Percentiles rank a stretch among this genome's conserved stretches.
Conservation (phyloP, 2,797 vertebrate genomes). For the Gymnothorax reevesii region DNA sequence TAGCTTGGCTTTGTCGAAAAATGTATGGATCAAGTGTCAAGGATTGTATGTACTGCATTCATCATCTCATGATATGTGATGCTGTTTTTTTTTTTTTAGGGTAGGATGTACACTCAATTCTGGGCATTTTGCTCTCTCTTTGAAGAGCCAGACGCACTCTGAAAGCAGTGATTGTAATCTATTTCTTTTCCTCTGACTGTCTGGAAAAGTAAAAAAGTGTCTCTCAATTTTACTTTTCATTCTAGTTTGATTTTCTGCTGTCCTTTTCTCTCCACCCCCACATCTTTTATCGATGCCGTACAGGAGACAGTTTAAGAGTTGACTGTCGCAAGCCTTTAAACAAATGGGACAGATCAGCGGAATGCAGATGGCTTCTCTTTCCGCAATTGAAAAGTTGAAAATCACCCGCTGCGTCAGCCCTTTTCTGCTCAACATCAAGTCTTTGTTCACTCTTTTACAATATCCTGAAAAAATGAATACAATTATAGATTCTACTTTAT, state of each 20-base stretch:
- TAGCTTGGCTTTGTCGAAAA: constrained; percentile 48
- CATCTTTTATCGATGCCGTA: constrained; percentile 54
- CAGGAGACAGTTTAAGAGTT: constrained; percentile 52
- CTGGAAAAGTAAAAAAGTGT: not conserved
- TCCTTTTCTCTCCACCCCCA: constrained; percentile 43
- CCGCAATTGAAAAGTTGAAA: constrained; percentile 72
- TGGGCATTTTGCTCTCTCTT: constrained; percentile 39
- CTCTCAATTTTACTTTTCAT: not conserved
- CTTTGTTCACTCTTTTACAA: constrained; percentile 61
- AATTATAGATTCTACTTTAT: not conserved
- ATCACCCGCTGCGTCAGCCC: constrained; percentile 66
- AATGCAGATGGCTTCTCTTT: constrained; percentile 75
- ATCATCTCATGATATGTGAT: constrained; percentile 60
- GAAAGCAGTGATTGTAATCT: not conserved
- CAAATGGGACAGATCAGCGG: constrained; percentile 73
- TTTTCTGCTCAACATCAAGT: constrained; percentile 64
- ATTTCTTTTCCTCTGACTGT: not conserved
- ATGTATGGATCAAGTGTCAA: constrained; percentile 58
- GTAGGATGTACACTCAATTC: constrained; percentile 56
- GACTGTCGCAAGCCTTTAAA: constrained; percentile 69
- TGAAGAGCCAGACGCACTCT: not conserved
- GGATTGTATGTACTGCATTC: constrained; percentile 52
- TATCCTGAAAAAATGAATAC: constrained; percentile 47
- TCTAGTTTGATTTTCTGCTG: not conserved
- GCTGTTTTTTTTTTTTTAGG: constrained; percentile 42